Evolutionary conservation across 2,113 vertebrate genomes (phyloP).

Genomic region (Corynorhinus townsendii): DNA sequence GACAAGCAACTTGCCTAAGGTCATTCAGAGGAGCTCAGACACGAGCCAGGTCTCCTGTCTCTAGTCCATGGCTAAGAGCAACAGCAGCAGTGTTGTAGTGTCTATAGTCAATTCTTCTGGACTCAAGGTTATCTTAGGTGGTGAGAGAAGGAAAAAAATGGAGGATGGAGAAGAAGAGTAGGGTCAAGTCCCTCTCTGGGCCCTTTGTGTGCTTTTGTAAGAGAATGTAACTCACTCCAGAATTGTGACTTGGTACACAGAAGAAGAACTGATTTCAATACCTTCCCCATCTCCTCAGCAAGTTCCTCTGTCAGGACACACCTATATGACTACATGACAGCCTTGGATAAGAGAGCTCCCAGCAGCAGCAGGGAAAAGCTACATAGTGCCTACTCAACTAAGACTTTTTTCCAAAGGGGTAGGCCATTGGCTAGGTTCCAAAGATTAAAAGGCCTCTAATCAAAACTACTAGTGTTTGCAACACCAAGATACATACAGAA

Average conservation of each 20-base stretch:
- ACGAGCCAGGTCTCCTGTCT: accelerated
- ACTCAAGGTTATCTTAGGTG: not conserved
- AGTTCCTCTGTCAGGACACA: not conserved
- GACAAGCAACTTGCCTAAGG: not conserved
- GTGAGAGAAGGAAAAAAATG: not conserved
- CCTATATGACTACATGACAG: not conserved
- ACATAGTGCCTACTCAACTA: not conserved
- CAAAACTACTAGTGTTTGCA: not conserved
- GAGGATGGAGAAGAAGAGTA: not conserved
- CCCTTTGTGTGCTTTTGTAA: not conserved
- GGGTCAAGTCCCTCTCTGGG: not conserved
- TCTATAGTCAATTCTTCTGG: not conserved
- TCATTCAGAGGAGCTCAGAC: not conserved
- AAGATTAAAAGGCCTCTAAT: not conserved
- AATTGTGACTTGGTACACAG: not conserved
- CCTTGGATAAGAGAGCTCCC: not conserved
- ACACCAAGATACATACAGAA: not conserved
- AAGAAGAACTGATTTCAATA: not conserved
- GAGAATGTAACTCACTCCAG: not conserved
- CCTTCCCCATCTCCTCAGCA: not conserved
- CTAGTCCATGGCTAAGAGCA: not conserved
- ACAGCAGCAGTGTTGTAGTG: not conserved
- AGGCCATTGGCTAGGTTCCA: not conserved
- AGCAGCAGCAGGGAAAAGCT: not conserved
- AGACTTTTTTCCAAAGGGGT: not conserved